Evolutionary conservation across 2,888 invertebrate species (phyloP), one percentile per base, ranked within the genome.

Genomic region (Empis stercorea): DNA sequence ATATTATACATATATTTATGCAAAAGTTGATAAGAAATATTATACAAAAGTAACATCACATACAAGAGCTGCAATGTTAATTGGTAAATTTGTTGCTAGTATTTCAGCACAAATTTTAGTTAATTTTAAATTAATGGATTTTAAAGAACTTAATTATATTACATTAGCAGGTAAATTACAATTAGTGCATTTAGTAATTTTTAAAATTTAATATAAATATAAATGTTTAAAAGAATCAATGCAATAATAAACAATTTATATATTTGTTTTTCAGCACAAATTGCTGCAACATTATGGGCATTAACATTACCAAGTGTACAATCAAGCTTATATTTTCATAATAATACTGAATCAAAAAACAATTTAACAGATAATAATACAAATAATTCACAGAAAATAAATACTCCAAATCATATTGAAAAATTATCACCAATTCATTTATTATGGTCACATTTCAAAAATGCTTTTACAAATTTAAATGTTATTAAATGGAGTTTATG

Each of bases 1-100:
- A 0, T 95, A 94, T 66, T 87, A 81, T 60, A 91, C 92, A 0
- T 95, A 95, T 61, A 88, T 94, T 54, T 95, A 93, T 68, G 87
- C 93, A n/a, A 87, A 85, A 70, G 85, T 87, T 3, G 76, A 80
- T 49, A 75, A 74, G 52, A 71, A 74, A 46, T 76, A 80, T 61
- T 87, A 81, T 68, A 78, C 82, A 55, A 74, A 76, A 57, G 84
- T 85, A 3, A 84, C 87, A 0, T 79, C 84, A 2, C 80, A 81
- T 57, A 81, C 83, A 1, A 73, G 85, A 58, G 78, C 80, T 1
- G 82, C 85, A 1, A 75, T 79, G 58, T 71, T 86, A 45, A 64
- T 76, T 4, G 87, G 87, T n/a, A 74, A 81, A 53, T 78, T 80
- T 51, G 62, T 79, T 14, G 78, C 81, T 1, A 80, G 81, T 30